Base-by-base conservation (phyloP, 2,797 vertebrate genomes). In the Phalloptychus januarius region DNA sequence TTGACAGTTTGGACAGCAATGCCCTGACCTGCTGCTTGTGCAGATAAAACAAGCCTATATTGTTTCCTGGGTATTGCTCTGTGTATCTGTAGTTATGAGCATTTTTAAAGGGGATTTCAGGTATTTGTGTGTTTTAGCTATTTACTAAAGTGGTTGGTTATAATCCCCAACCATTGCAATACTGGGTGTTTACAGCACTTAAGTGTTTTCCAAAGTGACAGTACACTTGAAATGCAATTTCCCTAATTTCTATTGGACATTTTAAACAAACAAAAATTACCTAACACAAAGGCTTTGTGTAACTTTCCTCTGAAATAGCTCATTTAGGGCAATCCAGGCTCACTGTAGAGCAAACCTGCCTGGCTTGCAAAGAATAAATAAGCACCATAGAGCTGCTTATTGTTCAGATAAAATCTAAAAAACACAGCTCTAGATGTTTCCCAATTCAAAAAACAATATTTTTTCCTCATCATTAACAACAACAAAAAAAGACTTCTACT, bases 321-420 rank as follows among this genome's bases (percentile, higher is more conserved):
- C 20, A 69, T 13, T 25, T 69, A 69, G 61, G 61, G 16, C 61
- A 61, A 61, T 61, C 58, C 58, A 33, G 58, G 58, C 58, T 61
- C n/a, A 58, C 54, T 31, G 54, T 33, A 33, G 13, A 38, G 36
- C 7, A 40, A 40, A 69, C 65, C 25, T 25, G 40, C 18, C 42
- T 36, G 16, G 16, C 31, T 11, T 67, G n/a, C 20, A 36, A 38
- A 36, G 7, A 33, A 63, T 38, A 65, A 65, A 38, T 65, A 7
- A 42, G 65, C 8, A 67, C 36, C 65, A 10, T 5, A 38, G 61
- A 36, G 61, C 33, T 36, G 61, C 33, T 65, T 23, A 23, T 36
- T 11, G 16, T 38, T 65, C 33, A 10, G 8, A 65, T 38, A 36
- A 65, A 38, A 38, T 20, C 18, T 38, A 36, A 63, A 36, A 15